These are phyloP conservation scores for Elegia similella DNA, from an alignment of 2,888 invertebrate species.

Conservation along the genomic window DNA sequence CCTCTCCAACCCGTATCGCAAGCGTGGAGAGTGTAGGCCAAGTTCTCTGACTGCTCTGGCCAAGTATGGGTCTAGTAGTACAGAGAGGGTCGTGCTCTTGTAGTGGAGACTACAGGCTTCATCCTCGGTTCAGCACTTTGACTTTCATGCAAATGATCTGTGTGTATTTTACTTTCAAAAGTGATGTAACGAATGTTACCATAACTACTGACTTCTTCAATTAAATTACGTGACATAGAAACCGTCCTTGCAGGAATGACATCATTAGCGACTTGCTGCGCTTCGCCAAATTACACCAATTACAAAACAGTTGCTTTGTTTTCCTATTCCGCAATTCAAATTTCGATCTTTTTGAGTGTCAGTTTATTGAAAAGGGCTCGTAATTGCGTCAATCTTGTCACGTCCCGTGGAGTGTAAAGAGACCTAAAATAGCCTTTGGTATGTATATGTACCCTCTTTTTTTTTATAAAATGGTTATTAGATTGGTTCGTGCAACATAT, in stretches of 20 bases:
- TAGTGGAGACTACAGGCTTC: too few relatives aligned
- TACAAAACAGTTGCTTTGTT: slow-evolving; percentile 60
- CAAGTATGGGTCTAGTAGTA: too few relatives aligned
- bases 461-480: too few relatives aligned
- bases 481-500: too few relatives aligned
- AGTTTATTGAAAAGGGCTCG: neutral
- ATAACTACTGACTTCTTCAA: neutral
- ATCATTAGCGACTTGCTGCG: slow-evolving; percentile 58
- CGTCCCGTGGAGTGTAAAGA: slow-evolving; percentile 2
- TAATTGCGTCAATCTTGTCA: slow-evolving; percentile 8
- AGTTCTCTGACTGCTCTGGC: too few relatives aligned
- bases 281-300: slow-evolving; percentile 69
- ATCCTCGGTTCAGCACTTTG: too few relatives aligned
- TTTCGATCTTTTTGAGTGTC: slow-evolving; percentile 16
- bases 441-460: too few relatives aligned
- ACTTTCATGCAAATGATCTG: neutral
- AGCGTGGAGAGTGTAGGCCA: too few relatives aligned
- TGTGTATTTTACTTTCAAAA: neutral
- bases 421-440: too few relatives aligned
- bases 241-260: slow-evolving; percentile 43
- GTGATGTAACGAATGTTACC: neutral
- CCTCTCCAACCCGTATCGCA: too few relatives aligned
- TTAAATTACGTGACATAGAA: slow-evolving; percentile 30
- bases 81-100: too few relatives aligned
- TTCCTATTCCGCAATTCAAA: slow-evolving; percentile 28